Evolutionary conservation across 2,113 vertebrate species (phyloP), one percentile per base, ranked within the genome.

Genomic region (Neotragus moschatus): DNA sequence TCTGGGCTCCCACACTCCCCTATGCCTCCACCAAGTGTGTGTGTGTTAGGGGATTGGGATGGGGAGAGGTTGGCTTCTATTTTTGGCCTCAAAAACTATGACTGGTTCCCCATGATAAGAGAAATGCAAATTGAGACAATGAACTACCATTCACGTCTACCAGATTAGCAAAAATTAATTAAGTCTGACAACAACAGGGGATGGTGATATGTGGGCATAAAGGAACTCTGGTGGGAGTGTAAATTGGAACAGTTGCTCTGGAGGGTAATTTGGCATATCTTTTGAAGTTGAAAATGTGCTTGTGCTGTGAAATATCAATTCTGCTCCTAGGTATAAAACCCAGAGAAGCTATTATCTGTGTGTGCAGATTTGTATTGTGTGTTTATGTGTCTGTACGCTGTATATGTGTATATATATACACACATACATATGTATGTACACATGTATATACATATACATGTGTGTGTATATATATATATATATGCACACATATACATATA

Each of bases 131-230:
- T 66, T 73, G 88, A 96, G 96, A 91, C 82, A 66, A 86, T 97
- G 82, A 95, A 97, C 81, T 82, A 86, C 66, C 81, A 91, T 73
- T 96, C 81, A 91, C 26, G 81, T 95, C 93, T 92, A 92, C 82
- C 79, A 96, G 93, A 95, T 85, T 94, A 97, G 86, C 84, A 94
- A 96, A 96, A 97, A 95, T 96, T 98, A 98, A 97, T 97, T 95
- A 93, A 97, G 86, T 86, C 55, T 86, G 88, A 51, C 81, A 77
- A 91, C 88, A 94, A 86, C 51, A 66, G 85, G 85, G 84, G 77
- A 63, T 90, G 60, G 91, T 92, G 95, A 94, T 66, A 89, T 96
- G 90, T 94, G 49, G 36, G 49, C 55, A 84, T 63, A 84, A 85
- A 39, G 84, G 92, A 91, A 45, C 51, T 90, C 80, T 96, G 88